Evolutionary conservation across 2,888 invertebrate species (phyloP).

Genomic region (Encarsia formosa): DNA sequence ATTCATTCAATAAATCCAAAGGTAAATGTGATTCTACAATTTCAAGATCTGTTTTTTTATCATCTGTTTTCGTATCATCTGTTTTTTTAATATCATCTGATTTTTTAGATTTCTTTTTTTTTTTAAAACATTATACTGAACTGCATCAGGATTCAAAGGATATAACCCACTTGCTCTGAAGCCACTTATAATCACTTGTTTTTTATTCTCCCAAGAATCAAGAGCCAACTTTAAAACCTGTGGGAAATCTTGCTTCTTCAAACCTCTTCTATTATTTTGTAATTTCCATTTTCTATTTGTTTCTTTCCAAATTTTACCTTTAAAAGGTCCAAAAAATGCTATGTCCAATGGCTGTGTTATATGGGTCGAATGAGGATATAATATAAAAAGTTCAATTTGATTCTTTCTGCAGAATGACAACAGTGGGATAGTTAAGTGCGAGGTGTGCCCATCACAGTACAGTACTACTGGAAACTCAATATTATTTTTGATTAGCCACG

Average conservation of each 20-base stretch:
- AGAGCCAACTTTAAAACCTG: neutral
- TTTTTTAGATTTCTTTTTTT: conserved; percentile 1
- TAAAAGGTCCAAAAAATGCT: neutral
- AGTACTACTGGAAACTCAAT: conserved; percentile 1
- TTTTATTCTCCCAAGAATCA: neutral
- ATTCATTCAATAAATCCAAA: no score
- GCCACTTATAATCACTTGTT: neutral
- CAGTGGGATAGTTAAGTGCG: neutral
- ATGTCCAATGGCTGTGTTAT: neutral
- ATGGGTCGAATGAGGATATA: neutral
- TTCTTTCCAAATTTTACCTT: no score
- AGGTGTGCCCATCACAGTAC: neutral
- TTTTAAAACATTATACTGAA: neutral
- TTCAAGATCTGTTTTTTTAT: no score
- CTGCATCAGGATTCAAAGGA: neutral
- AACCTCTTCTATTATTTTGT: no score
- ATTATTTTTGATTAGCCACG: conserved; percentile 24
- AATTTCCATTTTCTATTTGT: neutral
- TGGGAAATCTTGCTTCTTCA: neutral
- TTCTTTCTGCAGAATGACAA: neutral
- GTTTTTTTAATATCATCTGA: no score
- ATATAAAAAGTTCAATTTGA: neutral
- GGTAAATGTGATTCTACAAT: no score
- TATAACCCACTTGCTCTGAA: neutral
- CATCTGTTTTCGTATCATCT: no score